Percentiles rank a stretch among this genome's conserved stretches.
phyloP scores from a whole-genome alignment of 2,888 invertebrate genomes.

The Andrena haemorrhoa region DNA sequence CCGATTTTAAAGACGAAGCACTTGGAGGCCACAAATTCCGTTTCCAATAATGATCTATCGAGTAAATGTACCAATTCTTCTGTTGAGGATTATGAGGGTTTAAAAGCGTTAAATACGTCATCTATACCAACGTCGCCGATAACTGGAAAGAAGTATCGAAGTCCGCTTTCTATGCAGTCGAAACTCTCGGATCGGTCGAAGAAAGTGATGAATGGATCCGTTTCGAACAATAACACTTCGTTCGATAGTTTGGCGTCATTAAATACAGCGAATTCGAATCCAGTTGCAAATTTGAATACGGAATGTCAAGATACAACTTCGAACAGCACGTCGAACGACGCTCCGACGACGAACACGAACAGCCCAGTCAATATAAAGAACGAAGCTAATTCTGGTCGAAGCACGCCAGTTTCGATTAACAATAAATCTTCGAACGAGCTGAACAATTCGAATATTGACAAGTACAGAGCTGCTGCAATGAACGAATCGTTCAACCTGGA shows the following conservation, averaged over 20 bases:
- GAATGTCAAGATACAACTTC: conserved; percentile 40
- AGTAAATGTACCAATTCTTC: conserved; percentile 71
- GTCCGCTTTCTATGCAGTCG: conserved; percentile 76
- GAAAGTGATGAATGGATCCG: conserved; percentile 72
- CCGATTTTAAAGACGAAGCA: conserved; percentile 78
- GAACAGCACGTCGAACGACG: conserved; percentile 24
- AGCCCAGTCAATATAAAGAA: conserved; percentile 65
- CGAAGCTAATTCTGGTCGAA: conserved; percentile 71
- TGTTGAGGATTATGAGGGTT: conserved; percentile 70
- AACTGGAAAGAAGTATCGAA: conserved; percentile 81
- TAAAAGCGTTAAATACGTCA: conserved; percentile 62
- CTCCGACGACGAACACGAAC: conserved; percentile 21
- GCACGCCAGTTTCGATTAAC: conserved; percentile 67
- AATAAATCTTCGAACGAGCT: conserved; percentile 64
- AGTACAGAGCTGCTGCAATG: conserved; percentile 50
- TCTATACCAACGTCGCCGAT: conserved; percentile 80
- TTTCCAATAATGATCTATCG: conserved; percentile 73
- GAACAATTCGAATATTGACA: conserved; percentile 57
- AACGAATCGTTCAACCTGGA: conserved; percentile 68
- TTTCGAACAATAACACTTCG: conserved; percentile 64
- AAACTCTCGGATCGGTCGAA: conserved; percentile 73
- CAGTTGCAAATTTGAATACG: conserved; percentile 35
- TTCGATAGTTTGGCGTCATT: conserved; percentile 50
- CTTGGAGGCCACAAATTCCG: conserved; percentile 67
- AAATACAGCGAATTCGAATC: conserved; percentile 34